These are phyloP conservation scores for Axinella damicornis DNA, from an alignment of 37 sponge, comb jelly and placozoan genomes.

Conservation along the genomic window DNA sequence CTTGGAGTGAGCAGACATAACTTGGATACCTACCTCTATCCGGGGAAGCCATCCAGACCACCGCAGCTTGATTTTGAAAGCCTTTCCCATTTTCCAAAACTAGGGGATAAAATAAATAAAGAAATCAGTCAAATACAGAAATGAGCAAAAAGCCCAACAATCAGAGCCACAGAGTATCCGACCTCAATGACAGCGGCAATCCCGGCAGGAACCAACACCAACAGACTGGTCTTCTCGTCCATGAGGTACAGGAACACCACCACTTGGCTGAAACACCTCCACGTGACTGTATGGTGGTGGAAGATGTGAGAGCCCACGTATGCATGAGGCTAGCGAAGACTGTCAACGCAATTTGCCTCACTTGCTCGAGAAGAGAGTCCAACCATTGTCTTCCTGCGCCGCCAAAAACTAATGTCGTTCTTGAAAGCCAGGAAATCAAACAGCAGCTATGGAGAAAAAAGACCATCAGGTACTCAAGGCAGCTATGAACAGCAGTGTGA, in stretches of 20 bases:
- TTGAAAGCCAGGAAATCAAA: constrained; percentile 98
- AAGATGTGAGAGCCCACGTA: background rate
- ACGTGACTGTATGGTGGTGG: constrained; percentile 55
- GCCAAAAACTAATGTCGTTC: constrained; percentile 93
- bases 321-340: background rate
- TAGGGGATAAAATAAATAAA: constrained; percentile 18
- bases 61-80: constrained; percentile 52
- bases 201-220: constrained; percentile 85
- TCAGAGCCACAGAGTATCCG: background rate
- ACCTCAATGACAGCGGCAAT: constrained; percentile 90
- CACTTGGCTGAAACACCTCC: constrained; percentile 85
- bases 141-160: too few relatives aligned
- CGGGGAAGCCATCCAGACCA: constrained; percentile 52
- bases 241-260: constrained; percentile 91
- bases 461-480: too few relatives aligned
- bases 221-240: constrained; percentile 89
- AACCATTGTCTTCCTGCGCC: constrained; percentile 78
- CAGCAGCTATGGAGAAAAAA: constrained; percentile 79
- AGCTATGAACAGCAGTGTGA: too few relatives aligned
- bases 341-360: too few relatives aligned
- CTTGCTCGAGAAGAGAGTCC: constrained; percentile 82
- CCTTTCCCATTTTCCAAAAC: constrained; percentile 83
- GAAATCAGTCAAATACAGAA: background rate
- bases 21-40: constrained; percentile 58
- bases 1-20: too few relatives aligned